These are phyloP conservation scores for Macrosteles quadrilineatus DNA, from an alignment of 1,140 invertebrate species.

Conservation along the genomic window DNA sequence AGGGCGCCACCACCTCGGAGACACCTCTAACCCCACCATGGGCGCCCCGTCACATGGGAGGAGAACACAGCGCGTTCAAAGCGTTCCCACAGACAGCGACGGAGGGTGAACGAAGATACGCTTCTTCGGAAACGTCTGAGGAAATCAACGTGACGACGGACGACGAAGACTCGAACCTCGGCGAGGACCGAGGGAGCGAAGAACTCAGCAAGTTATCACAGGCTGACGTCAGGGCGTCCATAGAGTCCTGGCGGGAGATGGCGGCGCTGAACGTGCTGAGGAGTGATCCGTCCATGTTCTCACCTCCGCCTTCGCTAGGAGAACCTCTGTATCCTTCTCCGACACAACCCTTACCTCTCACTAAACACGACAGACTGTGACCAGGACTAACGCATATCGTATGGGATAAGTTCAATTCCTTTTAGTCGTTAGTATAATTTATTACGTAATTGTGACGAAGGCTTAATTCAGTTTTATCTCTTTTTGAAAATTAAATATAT, in stretches of 20 bases:
- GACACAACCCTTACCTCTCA: constrained; percentile 42
- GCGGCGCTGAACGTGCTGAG: constrained; percentile 30
- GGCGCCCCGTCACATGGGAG: constrained; percentile 62
- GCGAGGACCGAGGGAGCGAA: not conserved
- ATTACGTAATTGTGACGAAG: too few species aligned
- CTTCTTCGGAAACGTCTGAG: constrained; percentile 42
- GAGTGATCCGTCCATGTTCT: constrained; percentile 17
- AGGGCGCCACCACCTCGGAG: constrained; percentile 50
- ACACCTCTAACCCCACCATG: constrained; percentile 40
- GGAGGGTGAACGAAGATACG: constrained; percentile 33
- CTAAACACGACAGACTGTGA: constrained; percentile 40
- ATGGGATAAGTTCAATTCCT: too few species aligned
- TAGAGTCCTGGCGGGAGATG: constrained; percentile 40
- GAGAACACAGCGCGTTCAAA: constrained; percentile 84
- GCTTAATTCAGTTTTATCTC: too few species aligned
- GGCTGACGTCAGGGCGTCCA: constrained; percentile 35
- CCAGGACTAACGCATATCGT: too few species aligned
- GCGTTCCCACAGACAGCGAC: constrained; percentile 52
- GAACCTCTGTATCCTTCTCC: not conserved
- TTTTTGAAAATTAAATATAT: too few species aligned
- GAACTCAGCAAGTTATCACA: constrained; percentile 10
- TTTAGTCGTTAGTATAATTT: too few species aligned
- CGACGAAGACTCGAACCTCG: constrained; percentile 39
- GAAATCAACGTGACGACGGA: constrained; percentile 46
- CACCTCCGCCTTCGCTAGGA: constrained; percentile 22